Evolutionary conservation across 2,888 invertebrate genomes (phyloP).

Genomic region (Imbricaverruca yamaguchii): DNA sequence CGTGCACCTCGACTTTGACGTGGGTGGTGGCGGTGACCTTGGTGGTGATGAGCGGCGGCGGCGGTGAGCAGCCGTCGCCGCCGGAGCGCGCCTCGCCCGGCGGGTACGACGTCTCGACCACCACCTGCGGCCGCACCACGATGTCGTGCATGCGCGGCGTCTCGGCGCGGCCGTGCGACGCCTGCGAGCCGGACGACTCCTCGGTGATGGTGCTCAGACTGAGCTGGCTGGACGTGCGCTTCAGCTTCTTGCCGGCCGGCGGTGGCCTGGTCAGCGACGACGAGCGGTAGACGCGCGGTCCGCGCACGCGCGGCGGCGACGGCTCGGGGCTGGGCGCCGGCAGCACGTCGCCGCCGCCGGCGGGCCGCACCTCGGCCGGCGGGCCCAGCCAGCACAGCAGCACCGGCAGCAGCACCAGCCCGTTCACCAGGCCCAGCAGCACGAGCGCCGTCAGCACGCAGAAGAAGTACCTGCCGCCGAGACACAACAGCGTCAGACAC

Average conservation of each 20-base stretch:
- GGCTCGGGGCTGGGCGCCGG: conserved; percentile 72
- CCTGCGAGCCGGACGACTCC: conserved; percentile 68
- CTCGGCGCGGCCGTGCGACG: conserved; percentile 29
- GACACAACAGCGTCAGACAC: neutral
- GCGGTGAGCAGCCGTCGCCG: conserved; percentile 28
- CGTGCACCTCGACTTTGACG: conserved; percentile 85
- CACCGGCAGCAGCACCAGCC: conserved; percentile 84
- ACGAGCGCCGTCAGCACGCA: conserved; percentile 74
- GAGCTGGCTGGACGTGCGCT: conserved; percentile 32
- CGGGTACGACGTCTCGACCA: conserved; percentile 73
- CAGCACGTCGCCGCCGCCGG: conserved; percentile 72
- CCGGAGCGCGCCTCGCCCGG: neutral
- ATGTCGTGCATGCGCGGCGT: conserved; percentile 50
- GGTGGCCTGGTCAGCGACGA: conserved; percentile 6
- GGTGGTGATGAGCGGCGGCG: neutral
- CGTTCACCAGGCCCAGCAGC: conserved; percentile 76
- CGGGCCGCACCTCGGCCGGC: conserved; percentile 70
- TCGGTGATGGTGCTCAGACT: conserved; percentile 90
- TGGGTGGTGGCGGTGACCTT: conserved; percentile 94
- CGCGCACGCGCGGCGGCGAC: conserved; percentile 45
- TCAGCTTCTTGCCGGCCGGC: conserved; percentile 33
- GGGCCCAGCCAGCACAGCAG: conserved; percentile 82
- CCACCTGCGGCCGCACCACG: conserved; percentile 83
- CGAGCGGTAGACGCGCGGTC: conserved; percentile 30
- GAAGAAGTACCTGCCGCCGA: conserved; percentile 60